Conservation (phyloP, 2,797 vertebrate species). For the Apogon hyalosoma region DNA sequence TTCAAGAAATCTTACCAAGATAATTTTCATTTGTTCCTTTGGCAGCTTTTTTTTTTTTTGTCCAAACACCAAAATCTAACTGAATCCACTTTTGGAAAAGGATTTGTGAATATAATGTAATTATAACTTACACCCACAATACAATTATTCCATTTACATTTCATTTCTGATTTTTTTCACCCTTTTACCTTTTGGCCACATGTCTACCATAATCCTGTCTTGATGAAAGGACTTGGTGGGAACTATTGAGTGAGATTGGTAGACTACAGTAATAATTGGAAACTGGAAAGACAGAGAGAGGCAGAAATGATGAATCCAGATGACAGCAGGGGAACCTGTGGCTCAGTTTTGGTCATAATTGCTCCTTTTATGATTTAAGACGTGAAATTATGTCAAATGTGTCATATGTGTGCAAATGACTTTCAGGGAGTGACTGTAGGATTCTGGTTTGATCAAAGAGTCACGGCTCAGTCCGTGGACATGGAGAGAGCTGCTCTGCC, state of each 20-base stretch:
- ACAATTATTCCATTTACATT: too few relatives aligned
- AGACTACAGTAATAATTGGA: conserved; percentile 25
- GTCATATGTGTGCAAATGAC: conserved; percentile 6
- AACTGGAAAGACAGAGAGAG: background rate
- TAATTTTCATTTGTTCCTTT: too few relatives aligned
- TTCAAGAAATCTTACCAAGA: too few relatives aligned
- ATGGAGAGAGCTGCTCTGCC: conserved; percentile 37
- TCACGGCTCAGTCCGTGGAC: conserved; percentile 40
- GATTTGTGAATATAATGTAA: background rate
- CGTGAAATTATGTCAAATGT: conserved; percentile 62
- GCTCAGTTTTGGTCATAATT: conserved; percentile 61
- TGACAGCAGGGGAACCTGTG: conserved; percentile 48
- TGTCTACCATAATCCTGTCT: conserved; percentile 13
- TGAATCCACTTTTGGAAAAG: conserved; percentile 5
- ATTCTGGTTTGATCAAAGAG: conserved; percentile 59
- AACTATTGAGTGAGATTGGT: conserved; percentile 3
- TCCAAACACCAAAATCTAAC: background rate
- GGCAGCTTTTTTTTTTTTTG: too few relatives aligned
- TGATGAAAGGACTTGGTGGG: conserved; percentile 22
- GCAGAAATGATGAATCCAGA: conserved; percentile 36
- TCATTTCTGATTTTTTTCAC: background rate
- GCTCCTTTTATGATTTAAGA: conserved; percentile 60
- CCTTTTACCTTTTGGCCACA: conserved; percentile 8
- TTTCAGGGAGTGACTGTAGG: conserved; percentile 12
- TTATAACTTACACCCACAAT: too few relatives aligned